These are phyloP conservation scores for Toxonevra muliebris DNA, from an alignment of 2,888 invertebrate species.

Conservation along the genomic window DNA sequence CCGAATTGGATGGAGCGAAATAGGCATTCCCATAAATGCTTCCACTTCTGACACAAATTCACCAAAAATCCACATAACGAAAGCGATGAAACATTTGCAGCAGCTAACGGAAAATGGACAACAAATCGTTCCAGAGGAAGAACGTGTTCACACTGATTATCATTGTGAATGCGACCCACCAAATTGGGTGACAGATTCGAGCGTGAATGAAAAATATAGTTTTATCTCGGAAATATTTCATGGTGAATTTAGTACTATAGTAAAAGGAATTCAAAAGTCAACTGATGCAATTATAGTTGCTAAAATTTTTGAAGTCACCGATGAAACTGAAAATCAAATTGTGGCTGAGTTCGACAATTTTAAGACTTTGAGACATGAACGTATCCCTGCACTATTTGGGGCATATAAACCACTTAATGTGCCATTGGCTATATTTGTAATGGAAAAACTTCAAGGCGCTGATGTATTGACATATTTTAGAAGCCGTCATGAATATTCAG, in stretches of 20 bases:
- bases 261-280: constrained; percentile 81
- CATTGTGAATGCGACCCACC: constrained; percentile 77
- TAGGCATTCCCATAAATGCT: constrained; percentile 82
- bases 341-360: constrained; percentile 86
- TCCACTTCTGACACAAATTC: constrained; percentile 76
- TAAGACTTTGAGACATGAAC: constrained; percentile 84
- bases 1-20: constrained; percentile 92
- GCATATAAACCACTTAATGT: constrained; percentile 77
- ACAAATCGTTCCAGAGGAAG: constrained; percentile 73
- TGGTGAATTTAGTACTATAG: constrained; percentile 87
- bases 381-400: constrained; percentile 79
- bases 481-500: constrained; percentile 88
- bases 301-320: constrained; percentile 79
- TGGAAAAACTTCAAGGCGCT: constrained; percentile 90
- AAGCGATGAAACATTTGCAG: constrained; percentile 85
- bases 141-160: constrained; percentile 76
- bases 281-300: constrained; percentile 82
- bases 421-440: constrained; percentile 75
- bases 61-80: constrained; percentile 79
- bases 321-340: constrained; percentile 73
- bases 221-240: constrained; percentile 87
- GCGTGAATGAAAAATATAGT: constrained; percentile 79
- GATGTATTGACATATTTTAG: constrained; percentile 90
- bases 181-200: constrained; percentile 75
- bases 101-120: constrained; percentile 85